Evolutionary conservation across 2,888 invertebrate genomes (phyloP).

Genomic region (Thymelicus acteon): DNA sequence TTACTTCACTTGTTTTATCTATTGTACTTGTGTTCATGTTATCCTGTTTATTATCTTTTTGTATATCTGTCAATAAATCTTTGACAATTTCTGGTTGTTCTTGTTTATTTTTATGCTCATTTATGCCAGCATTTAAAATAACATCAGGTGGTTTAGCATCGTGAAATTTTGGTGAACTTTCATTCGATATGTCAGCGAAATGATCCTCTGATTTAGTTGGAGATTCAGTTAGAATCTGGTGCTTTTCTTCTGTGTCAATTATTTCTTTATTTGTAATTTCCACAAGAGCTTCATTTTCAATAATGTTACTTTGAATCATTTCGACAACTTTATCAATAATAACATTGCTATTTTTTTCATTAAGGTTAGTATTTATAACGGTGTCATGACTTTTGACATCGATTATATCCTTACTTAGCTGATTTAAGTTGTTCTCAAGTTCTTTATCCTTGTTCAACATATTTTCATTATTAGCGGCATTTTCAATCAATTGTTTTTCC

Average conservation of each 20-base stretch:
- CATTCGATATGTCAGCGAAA: conserved; percentile 70
- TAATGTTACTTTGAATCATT: background rate
- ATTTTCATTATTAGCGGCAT: conserved; percentile 67
- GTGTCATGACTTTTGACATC: conserved; percentile 12
- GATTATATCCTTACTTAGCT: background rate
- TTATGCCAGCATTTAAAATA: conserved; percentile 35
- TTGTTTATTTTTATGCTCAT: conserved; percentile 23
- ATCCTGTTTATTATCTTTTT: conserved; percentile 23
- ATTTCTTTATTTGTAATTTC: background rate
- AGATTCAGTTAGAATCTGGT: conserved; percentile 52
- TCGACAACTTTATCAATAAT: conserved; percentile 1
- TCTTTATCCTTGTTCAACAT: conserved; percentile 64
- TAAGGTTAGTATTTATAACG: conserved; percentile 3
- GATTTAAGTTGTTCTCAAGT: conserved; percentile 41
- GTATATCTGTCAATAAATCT: conserved; percentile 22
- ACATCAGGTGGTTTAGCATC: conserved; percentile 39
- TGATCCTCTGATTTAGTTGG: conserved; percentile 72
- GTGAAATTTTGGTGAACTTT: conserved; percentile 60
- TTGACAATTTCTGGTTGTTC: conserved; percentile 27
- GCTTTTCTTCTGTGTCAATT: conserved; percentile 49
- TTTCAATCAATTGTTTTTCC: conserved; percentile 60
- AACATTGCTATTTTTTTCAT: background rate
- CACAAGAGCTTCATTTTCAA: conserved; percentile 8
- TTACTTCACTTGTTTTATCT: conserved; percentile 17
- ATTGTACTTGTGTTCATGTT: background rate